Base-by-base conservation (phyloP, 2,797 vertebrate species). In the Acrossocheilus wenchowensis region DNA sequence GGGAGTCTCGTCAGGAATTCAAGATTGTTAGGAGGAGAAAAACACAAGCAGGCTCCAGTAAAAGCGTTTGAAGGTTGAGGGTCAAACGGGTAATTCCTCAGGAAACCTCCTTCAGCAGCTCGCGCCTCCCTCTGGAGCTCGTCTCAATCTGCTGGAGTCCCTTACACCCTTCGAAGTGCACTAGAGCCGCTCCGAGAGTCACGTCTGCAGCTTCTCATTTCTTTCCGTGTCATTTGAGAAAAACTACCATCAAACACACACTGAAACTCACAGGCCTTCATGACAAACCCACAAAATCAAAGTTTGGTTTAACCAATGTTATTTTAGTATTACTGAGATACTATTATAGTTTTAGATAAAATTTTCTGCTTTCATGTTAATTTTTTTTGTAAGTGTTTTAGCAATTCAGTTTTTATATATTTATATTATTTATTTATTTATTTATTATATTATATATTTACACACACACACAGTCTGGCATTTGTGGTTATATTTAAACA, bases 11-110 rank as follows among this genome's bases (percentile, higher is more conserved):
- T 52, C 66, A 74, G 30, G 30, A 30, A 30, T 30, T 30, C 30
- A 41, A 60, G 64, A 82, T 71, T 71, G 80, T 82, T 39, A 52
- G 48, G 30, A 82, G 48, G 19, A 52, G 39, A 26, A 48, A 36
- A 73, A 57, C 43, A 62, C 52, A 23, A 74, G 52, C 52, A 14
- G 8, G 17, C 81, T 41, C 23, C 69, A 57, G 81, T 60, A 73
- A 15, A 60, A 43, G 23, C 21, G n/a, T 73, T 45, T 82, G 69
- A 82, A 82, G 69, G 62, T 81, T 15, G 34, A 36, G 19, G 41
- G 69, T 73, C 69, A 43, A 45, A 43, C 69, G 30, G 52, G 52
- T 60, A 45, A 82, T 30, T 83, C 69, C 52, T 52, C 66, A 71
- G 80, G 60, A 69, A 81, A 52, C 30, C 64, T 60, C 77, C 69